These are phyloP conservation scores for Hemicentrotus pulcherrimus DNA, from an alignment of 35 echinoderm and acorn worm species.

Conservation along the genomic window DNA sequence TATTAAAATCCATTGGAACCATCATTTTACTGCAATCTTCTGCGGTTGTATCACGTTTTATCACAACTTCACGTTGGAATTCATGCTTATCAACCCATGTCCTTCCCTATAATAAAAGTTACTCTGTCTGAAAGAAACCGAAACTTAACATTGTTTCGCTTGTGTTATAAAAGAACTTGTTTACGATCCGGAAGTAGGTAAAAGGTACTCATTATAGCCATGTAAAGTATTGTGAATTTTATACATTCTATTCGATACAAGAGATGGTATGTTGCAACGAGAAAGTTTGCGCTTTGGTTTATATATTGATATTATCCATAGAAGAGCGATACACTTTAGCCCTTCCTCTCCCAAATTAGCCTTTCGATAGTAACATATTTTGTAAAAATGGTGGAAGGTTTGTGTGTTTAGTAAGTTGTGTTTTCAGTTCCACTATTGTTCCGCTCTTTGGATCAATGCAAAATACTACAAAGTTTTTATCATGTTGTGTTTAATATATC, in stretches of 20 bases:
- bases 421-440: no score
- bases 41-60: not conserved
- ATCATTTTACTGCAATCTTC: not conserved
- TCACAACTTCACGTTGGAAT: not conserved
- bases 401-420: no score
- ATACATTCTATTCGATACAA: not conserved
- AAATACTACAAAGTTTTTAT: no score
- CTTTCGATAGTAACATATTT: no score
- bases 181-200: not conserved
- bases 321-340: no score
- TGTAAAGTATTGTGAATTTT: not conserved
- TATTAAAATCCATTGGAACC: not conserved
- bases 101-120: not conserved
- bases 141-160: not conserved
- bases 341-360: no score
- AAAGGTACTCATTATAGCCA: not conserved
- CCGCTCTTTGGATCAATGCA: no score
- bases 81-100: not conserved
- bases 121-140: not conserved
- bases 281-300: not conserved
- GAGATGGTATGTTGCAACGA: not conserved
- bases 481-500: no score
- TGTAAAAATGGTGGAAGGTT: no score
- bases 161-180: not conserved
- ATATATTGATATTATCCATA: no score